Percentiles rank a stretch among this genome's conserved stretches.
These are phyloP conservation scores for Leucophenga maculata DNA, from an alignment of 2,888 invertebrate species.

Conservation along the genomic window DNA sequence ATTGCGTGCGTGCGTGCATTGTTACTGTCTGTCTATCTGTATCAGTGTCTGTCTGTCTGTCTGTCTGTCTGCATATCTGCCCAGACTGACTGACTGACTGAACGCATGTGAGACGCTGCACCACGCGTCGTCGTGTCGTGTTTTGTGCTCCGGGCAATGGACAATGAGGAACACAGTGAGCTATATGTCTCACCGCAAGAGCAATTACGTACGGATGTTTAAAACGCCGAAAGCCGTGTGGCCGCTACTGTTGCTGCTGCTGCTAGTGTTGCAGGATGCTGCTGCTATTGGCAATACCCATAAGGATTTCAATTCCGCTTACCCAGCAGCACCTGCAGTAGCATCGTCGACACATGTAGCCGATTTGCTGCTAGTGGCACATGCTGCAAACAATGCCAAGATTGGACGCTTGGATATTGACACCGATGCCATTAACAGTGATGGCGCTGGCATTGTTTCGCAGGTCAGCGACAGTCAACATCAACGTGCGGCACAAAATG, in stretches of 20 bases:
- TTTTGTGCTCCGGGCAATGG: slow-evolving; percentile 31
- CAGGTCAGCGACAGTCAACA: not conserved
- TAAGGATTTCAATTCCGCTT: slow-evolving; percentile 20
- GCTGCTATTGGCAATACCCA: slow-evolving; percentile 26
- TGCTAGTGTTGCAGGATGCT: slow-evolving; percentile 26
- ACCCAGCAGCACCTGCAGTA: slow-evolving; percentile 19
- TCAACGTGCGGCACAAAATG: slow-evolving; percentile 2
- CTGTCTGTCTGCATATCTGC: no score
- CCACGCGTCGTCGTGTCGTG: no score
- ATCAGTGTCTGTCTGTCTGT: no score
- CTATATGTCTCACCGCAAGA: slow-evolving; percentile 21
- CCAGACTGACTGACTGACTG: no score
- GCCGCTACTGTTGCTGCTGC: slow-evolving; percentile 12
- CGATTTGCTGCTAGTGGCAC: not conserved
- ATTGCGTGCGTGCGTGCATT: no score
- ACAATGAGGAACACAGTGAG: slow-evolving; percentile 34
- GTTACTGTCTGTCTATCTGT: no score
- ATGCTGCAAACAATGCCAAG: not conserved
- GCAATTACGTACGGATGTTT: slow-evolving; percentile 24
- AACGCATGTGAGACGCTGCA: no score
- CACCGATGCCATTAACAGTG: slow-evolving; percentile 11
- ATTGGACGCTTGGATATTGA: not conserved
- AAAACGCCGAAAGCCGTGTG: not conserved
- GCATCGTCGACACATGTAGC: slow-evolving; percentile 2
- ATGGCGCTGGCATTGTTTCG: slow-evolving; percentile 6